phyloP scores from a whole-genome alignment of 2,797 vertebrate genomes.

The Phrynocephalus forsythii region DNA sequence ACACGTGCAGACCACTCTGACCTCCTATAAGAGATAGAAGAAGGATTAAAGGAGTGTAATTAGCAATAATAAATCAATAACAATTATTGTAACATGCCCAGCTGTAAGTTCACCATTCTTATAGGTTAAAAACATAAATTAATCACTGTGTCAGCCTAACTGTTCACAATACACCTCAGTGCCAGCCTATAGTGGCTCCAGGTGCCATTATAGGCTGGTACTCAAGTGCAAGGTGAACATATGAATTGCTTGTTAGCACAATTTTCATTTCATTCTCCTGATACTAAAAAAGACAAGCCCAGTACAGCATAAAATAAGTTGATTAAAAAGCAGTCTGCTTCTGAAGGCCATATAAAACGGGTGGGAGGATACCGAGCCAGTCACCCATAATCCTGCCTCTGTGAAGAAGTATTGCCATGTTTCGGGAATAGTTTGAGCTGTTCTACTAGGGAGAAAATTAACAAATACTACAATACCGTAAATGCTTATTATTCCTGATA shows the following conservation, averaged over 20 bases:
- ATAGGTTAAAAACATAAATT: neutral
- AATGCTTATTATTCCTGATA: too few species aligned
- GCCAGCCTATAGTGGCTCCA: fast-evolving
- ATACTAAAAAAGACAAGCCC: neutral
- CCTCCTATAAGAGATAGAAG: neutral
- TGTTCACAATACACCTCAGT: neutral
- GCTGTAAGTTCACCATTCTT: neutral
- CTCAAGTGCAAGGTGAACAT: too few species aligned
- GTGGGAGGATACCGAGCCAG: too few species aligned
- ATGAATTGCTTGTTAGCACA: neutral
- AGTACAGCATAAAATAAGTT: conserved; percentile 4
- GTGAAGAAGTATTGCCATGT: too few species aligned
- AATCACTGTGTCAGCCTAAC: neutral
- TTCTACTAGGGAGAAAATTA: too few species aligned
- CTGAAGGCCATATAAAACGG: neutral
- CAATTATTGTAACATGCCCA: too few species aligned
- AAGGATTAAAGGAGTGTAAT: too few species aligned
- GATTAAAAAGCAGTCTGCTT: conserved; percentile 21
- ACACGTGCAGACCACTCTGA: neutral
- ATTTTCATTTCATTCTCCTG: neutral
- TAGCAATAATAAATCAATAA: too few species aligned
- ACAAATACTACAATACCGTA: too few species aligned
- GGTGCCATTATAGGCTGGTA: too few species aligned
- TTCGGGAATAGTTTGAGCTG: too few species aligned
- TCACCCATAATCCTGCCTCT: too few species aligned